Evolutionary conservation across 2,113 vertebrate genomes (phyloP).

Genomic region (Mobula hypostoma): DNA sequence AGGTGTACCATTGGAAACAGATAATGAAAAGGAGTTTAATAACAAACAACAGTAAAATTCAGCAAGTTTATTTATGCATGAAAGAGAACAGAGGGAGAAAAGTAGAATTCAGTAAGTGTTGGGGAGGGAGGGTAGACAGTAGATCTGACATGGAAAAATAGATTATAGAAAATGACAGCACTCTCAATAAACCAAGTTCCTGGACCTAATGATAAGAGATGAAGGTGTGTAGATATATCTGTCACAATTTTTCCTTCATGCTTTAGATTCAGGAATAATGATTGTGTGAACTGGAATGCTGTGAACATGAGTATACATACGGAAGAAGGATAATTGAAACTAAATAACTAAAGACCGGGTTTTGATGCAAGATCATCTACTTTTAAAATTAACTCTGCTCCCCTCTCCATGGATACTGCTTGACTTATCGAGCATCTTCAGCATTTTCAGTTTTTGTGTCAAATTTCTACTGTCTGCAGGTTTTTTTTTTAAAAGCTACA

Average conservation of each 20-base stretch:
- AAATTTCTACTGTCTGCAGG: no score
- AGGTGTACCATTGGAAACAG: neutral
- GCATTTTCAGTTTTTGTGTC: no score
- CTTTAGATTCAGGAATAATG: neutral
- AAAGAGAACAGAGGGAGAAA: neutral
- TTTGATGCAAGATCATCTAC: no score
- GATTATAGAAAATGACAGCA: neutral
- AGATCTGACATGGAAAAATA: neutral
- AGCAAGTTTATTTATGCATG: neutral
- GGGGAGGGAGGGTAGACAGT: neutral
- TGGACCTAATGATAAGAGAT: no score
- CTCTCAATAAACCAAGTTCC: neutral
- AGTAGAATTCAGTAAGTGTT: neutral
- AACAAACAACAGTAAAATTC: neutral
- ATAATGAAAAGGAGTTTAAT: no score
- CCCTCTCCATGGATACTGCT: no score
- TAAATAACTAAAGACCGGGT: neutral
- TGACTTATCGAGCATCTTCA: no score
- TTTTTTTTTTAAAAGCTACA: neutral
- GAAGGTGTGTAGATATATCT: neutral
- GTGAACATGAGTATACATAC: neutral
- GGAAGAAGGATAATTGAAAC: neutral
- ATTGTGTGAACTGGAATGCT: neutral
- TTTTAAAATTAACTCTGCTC: no score
- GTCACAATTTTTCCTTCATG: neutral